Conservation (phyloP, 2,888 invertebrate species). For the Pecten maximus region DNA sequence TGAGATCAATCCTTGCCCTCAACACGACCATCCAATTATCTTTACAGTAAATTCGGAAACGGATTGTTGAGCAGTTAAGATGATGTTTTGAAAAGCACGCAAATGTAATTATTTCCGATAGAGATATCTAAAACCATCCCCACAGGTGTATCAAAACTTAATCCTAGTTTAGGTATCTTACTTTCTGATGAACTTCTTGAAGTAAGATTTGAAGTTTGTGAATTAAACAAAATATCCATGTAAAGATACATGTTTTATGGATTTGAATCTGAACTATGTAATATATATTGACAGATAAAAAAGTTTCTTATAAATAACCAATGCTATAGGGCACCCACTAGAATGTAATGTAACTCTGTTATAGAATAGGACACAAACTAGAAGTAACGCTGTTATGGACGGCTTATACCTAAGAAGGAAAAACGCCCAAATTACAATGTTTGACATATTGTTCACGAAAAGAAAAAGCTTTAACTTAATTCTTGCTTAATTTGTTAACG, state of each 20-base stretch:
- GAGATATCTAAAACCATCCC: not conserved
- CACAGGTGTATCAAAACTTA: slow-evolving; percentile 9
- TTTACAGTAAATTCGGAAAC: slow-evolving; percentile 14
- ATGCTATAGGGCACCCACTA: too few relatives aligned
- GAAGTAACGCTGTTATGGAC: too few relatives aligned
- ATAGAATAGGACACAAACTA: too few relatives aligned
- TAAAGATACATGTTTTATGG: not conserved
- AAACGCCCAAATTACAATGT: too few relatives aligned
- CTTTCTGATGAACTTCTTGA: not conserved
- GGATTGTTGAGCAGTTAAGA: slow-evolving; percentile 21
- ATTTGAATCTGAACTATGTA: not conserved
- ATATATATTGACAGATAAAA: not conserved
- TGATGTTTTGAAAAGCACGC: slow-evolving; percentile 21
- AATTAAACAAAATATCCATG: not conserved
- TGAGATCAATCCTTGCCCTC: slow-evolving; percentile 11
- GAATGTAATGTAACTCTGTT: too few relatives aligned
- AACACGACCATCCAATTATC: slow-evolving; percentile 35
- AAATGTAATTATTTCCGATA: slow-evolving; percentile 30
- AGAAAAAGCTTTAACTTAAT: not conserved
- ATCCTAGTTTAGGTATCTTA: not conserved
- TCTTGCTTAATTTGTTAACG: not conserved
- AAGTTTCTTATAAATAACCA: not conserved
- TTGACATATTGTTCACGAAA: not conserved
- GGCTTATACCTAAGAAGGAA: too few relatives aligned
- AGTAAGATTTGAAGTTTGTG: not conserved